Evolutionary conservation across 2,113 vertebrate species (phyloP), one percentile per base, ranked within the genome.

Genomic region (Shinisaurus crocodilurus): DNA sequence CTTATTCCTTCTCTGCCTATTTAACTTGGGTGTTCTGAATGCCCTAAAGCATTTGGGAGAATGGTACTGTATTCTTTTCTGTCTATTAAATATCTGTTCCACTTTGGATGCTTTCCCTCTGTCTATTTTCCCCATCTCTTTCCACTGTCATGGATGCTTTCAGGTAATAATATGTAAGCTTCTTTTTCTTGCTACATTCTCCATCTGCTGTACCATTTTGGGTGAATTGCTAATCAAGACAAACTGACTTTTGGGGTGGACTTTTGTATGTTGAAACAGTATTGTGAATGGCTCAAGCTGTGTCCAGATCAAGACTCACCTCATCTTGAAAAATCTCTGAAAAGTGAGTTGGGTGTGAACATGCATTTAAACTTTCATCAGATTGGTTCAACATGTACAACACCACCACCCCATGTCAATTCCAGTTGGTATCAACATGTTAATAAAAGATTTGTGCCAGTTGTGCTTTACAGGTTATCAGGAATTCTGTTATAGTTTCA

Each of bases 1-100:
- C 91, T 91, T 86, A 74, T 74, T 57, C 3, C 1, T 85, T 10
- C 13, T 13, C 74, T 25, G 15, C 77, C 86, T 25, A 63, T 1
- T n/a, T 90, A 65, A 20, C 18, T 91, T 91, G 72, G 54, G 37
- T 34, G 32, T 48, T 77, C 29, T 79, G 57, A 77, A 63, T 87
- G 87, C 60, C 27, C 86, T 80, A 57, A 34, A 34, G 72, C 15
- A 43, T 91, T 82, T 86, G 4, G 82, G 60, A 84, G 34, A 89
- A 94, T 74, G 1, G 0, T 34, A 60, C 82, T 60, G 6, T 91
- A 88, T 84, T 54, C 72, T 67, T 90, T 84, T 60, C 27, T 67
- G 0, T 88, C 1, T 74, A 15, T 87, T 81, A 79, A 85, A 57
- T 9, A 13, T 0, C 81, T 82, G 54, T 63, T 82, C 81, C 54